phyloP scores from a whole-genome alignment of 2,888 invertebrate genomes.

The Chrysopilus asiliformis region DNA sequence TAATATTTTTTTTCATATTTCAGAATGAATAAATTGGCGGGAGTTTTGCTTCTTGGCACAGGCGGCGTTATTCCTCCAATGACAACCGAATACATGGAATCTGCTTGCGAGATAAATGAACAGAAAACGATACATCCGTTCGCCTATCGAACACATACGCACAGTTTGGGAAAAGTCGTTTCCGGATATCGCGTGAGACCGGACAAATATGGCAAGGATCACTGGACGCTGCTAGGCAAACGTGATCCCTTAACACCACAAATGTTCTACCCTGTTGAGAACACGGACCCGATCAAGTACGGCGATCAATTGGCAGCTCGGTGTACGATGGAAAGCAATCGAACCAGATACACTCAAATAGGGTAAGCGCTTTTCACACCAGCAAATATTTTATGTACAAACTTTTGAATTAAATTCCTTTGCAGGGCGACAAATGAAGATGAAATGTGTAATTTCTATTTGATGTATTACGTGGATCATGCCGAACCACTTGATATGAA shows the following conservation, averaged over 20 bases:
- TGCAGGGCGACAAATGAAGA: slow-evolving; percentile 69
- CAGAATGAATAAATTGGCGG: slow-evolving; percentile 77
- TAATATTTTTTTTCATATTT: not conserved
- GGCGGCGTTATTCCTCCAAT: slow-evolving; percentile 63
- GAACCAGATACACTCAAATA: slow-evolving; percentile 48
- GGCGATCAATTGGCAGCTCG: slow-evolving; percentile 76
- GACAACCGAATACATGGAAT: slow-evolving; percentile 73
- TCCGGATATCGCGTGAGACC: slow-evolving; percentile 62
- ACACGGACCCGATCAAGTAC: slow-evolving; percentile 44
- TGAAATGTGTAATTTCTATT: slow-evolving; percentile 93
- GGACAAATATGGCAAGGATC: slow-evolving; percentile 43
- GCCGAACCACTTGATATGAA: slow-evolving; percentile 59
- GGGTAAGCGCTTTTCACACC: slow-evolving; percentile 59
- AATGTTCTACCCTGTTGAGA: slow-evolving; percentile 81
- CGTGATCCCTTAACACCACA: slow-evolving; percentile 77
- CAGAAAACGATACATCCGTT: slow-evolving; percentile 83
- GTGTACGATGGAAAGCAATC: slow-evolving; percentile 79
- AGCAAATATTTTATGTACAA: no score
- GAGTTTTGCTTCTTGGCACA: slow-evolving; percentile 81
- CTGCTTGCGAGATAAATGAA: slow-evolving; percentile 68
- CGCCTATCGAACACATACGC: slow-evolving; percentile 91
- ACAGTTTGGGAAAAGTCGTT: slow-evolving; percentile 73
- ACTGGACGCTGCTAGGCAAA: slow-evolving; percentile 76
- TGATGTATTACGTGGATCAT: slow-evolving; percentile 83
- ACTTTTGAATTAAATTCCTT: no score